Conservation (phyloP, 2,888 invertebrate species). For the Nudaria mundana region DNA sequence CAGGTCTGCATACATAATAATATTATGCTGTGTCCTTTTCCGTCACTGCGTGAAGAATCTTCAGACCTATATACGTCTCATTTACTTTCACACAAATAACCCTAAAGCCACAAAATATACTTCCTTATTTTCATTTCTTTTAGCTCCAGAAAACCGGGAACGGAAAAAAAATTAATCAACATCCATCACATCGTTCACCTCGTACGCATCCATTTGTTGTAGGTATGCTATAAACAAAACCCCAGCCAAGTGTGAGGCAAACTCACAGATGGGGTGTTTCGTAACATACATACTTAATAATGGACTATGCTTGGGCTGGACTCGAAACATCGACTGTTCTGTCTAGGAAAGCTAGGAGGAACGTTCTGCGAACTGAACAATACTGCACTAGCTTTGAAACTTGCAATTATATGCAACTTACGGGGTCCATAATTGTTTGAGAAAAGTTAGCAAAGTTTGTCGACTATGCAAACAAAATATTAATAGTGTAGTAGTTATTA, state of each 20-base stretch:
- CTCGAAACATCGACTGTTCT: too few species aligned
- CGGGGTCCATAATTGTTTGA: too few species aligned
- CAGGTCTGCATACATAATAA: neutral
- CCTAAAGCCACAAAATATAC: conserved; percentile 8
- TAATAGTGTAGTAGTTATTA: too few species aligned
- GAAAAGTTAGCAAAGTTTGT: too few species aligned
- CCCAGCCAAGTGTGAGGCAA: neutral
- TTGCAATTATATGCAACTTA: too few species aligned
- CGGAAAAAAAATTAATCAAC: conserved; percentile 33
- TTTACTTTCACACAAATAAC: conserved; percentile 6
- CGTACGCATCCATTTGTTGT: conserved; percentile 26
- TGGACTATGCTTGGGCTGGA: too few species aligned
- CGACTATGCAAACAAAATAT: too few species aligned
- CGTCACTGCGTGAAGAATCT: neutral
- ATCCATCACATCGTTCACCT: conserved; percentile 32
- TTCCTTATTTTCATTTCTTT: conserved; percentile 24
- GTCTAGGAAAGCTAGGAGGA: too few species aligned
- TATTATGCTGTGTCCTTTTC: too few species aligned
- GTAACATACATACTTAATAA: too few species aligned
- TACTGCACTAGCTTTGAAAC: too few species aligned
- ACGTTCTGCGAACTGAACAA: too few species aligned
- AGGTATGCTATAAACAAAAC: conserved; percentile 25
- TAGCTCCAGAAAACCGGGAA: conserved; percentile 18
- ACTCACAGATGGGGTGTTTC: neutral
- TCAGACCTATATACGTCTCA: conserved; percentile 1